Evolutionary conservation across 2,888 invertebrate species (phyloP), one percentile per base, ranked within the genome.

Genomic region (Blera fallax): DNA sequence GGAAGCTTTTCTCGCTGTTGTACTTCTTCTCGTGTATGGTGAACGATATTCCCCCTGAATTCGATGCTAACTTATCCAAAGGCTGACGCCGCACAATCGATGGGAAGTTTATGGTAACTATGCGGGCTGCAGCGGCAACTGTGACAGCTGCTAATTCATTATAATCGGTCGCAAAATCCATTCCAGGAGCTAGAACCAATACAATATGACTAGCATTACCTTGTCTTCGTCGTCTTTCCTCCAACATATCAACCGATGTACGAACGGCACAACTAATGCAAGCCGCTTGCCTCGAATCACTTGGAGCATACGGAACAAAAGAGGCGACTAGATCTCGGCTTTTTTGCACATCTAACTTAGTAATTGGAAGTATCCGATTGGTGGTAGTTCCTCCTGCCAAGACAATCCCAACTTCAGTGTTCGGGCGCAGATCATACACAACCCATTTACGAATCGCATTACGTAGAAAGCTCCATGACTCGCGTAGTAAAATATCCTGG

Each of bases 361-460:
- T 91, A 4, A 93, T 88, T 37, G 91, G 89, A 10, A 92, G 87
- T 0, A 90, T 88, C 82, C 90, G 90, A 24, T 92, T 92, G 0
- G 40, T 40, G 0, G 70, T 18, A 7, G 34, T 37, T 0, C 82
- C 79, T 5, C 80, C 72, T 0, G 79, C 69, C 45, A 94, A 88
- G 1, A 94, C 92, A 80, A 94, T 89, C 10, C 93, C 94, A 1
- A 94, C 91, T 90, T 94, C 94, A 0, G 93, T 93, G 87, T 93
- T 93, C 21, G 90, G 89, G 0, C 93, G 93, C 16, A 94, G 89
- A 89, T 94, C 94, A 77, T 94, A 93, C 29, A 93, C 91, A 2
- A 94, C 93, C 93, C 94, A 94, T 89, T 94, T 94, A 43, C 94
- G 92, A 73, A 94, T 92, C 0, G 94, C 94, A 78, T 93, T 91